phyloP scores from a whole-genome alignment of 2,888 invertebrate genomes.

The Hypomecis punctinalis region DNA sequence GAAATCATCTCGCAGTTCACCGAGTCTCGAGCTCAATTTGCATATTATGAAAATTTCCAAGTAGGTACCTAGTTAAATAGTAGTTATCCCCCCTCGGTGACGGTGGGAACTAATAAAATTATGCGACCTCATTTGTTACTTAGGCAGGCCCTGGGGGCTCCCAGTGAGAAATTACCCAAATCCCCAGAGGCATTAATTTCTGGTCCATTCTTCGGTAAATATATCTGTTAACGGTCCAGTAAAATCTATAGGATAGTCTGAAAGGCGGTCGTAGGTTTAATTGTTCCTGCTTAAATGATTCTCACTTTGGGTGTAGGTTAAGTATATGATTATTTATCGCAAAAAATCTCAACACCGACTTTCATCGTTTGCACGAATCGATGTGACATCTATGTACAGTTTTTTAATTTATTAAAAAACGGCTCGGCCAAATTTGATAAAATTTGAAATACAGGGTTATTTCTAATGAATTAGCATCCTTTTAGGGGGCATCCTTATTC shows the following conservation, averaged over 20 bases:
- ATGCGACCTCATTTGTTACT: constrained; percentile 69
- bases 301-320: not conserved
- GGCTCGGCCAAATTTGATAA: too few relatives aligned
- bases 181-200: constrained; percentile 63
- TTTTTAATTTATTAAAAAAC: too few relatives aligned
- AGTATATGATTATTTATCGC: too few relatives aligned
- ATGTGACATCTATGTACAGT: too few relatives aligned
- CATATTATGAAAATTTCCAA: constrained; percentile 50
- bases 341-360: too few relatives aligned
- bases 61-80: constrained; percentile 40
- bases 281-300: not conserved
- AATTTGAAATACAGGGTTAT: too few relatives aligned
- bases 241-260: constrained; percentile 41
- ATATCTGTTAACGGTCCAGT: constrained; percentile 59
- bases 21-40: constrained; percentile 42
- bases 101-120: constrained; percentile 64
- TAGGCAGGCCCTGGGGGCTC: constrained; percentile 50
- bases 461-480: too few relatives aligned
- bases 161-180: constrained; percentile 64
- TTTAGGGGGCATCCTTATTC: too few relatives aligned
- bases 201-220: constrained; percentile 59
- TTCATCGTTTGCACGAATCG: too few relatives aligned
- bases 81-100: constrained; percentile 30
- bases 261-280: not conserved
- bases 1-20: constrained; percentile 23